Conservation (phyloP, 2,113 vertebrate genomes). For the Takifugu flavidus region DNA sequence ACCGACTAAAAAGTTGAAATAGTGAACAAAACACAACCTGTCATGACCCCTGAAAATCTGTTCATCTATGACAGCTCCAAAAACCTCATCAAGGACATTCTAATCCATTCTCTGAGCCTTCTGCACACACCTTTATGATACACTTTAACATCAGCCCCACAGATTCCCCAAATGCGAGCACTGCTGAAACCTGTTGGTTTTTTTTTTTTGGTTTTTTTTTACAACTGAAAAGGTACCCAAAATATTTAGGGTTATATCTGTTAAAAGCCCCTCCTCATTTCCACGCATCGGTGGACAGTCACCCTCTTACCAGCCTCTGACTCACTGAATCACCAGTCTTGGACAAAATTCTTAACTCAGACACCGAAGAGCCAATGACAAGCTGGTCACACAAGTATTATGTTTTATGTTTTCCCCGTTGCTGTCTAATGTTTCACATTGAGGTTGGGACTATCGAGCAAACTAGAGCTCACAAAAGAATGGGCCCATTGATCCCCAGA, state of each 20-base stretch:
- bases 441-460: constrained; percentile 77
- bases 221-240: constrained; percentile 16
- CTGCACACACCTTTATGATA: no score
- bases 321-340: constrained; percentile 69
- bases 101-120: no score
- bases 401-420: constrained; percentile 83
- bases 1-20: no score
- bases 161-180: no score
- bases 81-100: no score
- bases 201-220: constrained; percentile 11
- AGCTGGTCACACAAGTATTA: constrained; percentile 84
- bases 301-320: constrained; percentile 47
- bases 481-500: constrained; percentile 81
- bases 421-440: constrained; percentile 81
- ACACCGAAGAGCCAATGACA: constrained; percentile 76
- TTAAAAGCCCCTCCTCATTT: constrained; percentile 28
- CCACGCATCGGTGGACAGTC: constrained; percentile 42
- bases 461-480: constrained; percentile 78
- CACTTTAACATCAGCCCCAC: no score
- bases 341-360: constrained; percentile 74
- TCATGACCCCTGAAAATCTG: no score
- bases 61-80: no score
- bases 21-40: no score
- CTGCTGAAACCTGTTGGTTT: no score
- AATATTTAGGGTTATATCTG: constrained; percentile 52